phyloP scores from a whole-genome alignment of 2,113 vertebrate genomes.

The Cyprinodon tularosa region DNA sequence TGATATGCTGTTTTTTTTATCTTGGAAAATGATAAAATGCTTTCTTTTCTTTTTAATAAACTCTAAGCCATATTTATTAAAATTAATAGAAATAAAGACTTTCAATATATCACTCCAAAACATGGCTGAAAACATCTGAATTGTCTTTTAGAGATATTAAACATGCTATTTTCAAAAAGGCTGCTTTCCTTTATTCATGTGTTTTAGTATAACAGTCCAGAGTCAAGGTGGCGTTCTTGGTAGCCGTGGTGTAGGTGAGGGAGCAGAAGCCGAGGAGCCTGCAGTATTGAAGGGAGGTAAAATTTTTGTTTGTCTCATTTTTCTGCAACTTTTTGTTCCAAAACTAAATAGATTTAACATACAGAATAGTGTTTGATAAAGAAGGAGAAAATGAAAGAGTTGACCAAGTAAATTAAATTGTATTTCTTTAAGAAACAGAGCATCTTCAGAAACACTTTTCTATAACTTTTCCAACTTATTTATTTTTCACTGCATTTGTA shows the following conservation, averaged over 20 bases:
- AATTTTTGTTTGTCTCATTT: background rate
- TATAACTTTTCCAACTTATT: background rate
- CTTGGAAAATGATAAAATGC: no score
- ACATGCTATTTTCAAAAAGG: background rate
- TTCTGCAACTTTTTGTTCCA: background rate
- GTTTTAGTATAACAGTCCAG: constrained; percentile 52
- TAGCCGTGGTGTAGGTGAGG: constrained; percentile 74
- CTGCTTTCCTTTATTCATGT: constrained; percentile 1
- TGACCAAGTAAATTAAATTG: background rate
- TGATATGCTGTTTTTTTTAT: no score
- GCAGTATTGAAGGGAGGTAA: constrained; percentile 75
- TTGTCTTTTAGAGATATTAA: background rate
- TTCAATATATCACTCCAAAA: background rate
- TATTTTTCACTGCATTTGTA: constrained; percentile 12
- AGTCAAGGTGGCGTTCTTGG: constrained; percentile 54
- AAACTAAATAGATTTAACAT: background rate
- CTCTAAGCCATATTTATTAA: no score
- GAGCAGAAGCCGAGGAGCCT: constrained; percentile 77
- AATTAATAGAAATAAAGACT: no score
- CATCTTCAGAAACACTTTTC: background rate
- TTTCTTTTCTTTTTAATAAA: no score
- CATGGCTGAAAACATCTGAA: background rate
- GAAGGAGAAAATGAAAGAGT: background rate
- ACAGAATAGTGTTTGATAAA: background rate
- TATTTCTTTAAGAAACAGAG: background rate